Conservation (phyloP, 2,797 vertebrate species). For the Danio tinwini region DNA sequence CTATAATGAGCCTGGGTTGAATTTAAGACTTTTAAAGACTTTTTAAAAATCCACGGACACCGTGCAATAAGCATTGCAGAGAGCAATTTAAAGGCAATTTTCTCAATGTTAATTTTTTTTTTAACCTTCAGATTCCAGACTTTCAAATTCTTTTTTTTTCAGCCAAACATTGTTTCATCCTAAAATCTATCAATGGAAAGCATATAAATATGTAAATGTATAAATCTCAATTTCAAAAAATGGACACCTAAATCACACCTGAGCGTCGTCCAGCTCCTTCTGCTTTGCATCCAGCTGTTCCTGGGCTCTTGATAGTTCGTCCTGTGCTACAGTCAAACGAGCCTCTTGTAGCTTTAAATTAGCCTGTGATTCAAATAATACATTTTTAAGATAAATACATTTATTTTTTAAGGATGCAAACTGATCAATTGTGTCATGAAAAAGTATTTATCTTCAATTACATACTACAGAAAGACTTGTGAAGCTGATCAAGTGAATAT, state of each 20-base stretch:
- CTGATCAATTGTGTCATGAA: not conserved
- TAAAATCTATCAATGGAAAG: too few species aligned
- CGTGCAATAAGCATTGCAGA: too few species aligned
- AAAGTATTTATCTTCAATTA: not conserved
- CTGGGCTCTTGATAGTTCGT: conserved; percentile 79
- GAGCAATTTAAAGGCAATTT: too few species aligned
- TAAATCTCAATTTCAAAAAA: too few species aligned
- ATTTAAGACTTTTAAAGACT: too few species aligned
- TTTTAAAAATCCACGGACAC: too few species aligned
- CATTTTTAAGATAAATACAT: not conserved
- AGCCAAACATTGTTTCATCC: too few species aligned
- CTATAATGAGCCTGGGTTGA: too few species aligned
- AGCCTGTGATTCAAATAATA: conserved; percentile 66
- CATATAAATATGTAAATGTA: too few species aligned
- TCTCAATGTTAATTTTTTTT: too few species aligned
- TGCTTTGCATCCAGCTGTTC: conserved; percentile 84
- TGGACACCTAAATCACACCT: conserved; percentile 61
- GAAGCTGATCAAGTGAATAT: not conserved
- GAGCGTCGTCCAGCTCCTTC: conserved; percentile 80
- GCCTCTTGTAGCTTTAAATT: conserved; percentile 84
- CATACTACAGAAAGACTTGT: not conserved
- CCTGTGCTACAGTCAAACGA: conserved; percentile 78
- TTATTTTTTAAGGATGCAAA: not conserved
- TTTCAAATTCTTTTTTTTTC: too few species aligned
- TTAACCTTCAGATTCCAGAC: too few species aligned